Evolutionary conservation across 2,797 vertebrate species (phyloP).

Genomic region (Neosilurus mollespiculum): DNA sequence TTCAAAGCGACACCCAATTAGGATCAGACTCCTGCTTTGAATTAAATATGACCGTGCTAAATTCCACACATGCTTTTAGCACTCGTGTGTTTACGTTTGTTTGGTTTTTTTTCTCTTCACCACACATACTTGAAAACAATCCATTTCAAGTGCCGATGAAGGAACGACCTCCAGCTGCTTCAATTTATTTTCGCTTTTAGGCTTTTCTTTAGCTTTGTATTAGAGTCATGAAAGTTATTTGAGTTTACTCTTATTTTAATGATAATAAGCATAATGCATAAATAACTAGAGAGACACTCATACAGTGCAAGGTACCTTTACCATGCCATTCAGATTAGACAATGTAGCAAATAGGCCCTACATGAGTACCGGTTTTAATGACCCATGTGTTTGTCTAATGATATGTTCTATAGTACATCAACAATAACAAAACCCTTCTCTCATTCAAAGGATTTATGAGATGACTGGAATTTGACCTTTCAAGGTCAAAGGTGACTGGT

Average conservation of each 20-base stretch:
- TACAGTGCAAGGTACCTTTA: too few species aligned
- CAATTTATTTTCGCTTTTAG: conserved; percentile 36
- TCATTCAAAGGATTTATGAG: too few species aligned
- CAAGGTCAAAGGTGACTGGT: too few species aligned
- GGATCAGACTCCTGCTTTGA: conserved; percentile 26
- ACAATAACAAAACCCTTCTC: too few species aligned
- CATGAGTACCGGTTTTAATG: too few species aligned
- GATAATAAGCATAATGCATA: background rate
- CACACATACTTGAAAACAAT: conserved; percentile 19
- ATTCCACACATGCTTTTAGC: conserved; percentile 17
- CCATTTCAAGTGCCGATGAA: conserved; percentile 30
- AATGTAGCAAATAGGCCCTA: too few species aligned
- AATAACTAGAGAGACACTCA: too few species aligned
- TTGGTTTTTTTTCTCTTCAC: too few species aligned
- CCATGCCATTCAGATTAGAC: too few species aligned
- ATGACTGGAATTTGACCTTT: too few species aligned
- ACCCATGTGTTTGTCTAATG: too few species aligned
- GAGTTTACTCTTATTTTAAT: conserved; percentile 19
- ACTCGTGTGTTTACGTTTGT: background rate
- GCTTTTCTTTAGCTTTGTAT: conserved; percentile 31
- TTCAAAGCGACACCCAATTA: conserved; percentile 28
- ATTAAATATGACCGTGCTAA: conserved; percentile 9
- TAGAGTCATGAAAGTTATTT: conserved; percentile 41
- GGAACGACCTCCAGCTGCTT: conserved; percentile 45
- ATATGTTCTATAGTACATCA: too few species aligned